Conservation (phyloP, 2,113 vertebrate genomes). For the Reinhardtius hippoglossoides region DNA sequence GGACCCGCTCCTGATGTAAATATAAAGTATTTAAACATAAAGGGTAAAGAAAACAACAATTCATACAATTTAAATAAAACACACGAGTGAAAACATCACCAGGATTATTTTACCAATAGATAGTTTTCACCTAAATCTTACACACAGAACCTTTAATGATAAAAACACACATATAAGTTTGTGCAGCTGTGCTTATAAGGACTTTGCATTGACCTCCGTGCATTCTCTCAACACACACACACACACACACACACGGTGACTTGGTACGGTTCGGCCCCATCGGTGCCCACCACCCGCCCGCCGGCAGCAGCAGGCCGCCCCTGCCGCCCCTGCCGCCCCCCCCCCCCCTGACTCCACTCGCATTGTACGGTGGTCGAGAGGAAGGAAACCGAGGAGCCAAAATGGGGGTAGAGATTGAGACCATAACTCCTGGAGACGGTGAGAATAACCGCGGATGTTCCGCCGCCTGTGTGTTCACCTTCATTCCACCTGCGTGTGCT, state of each 20-base stretch:
- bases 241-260: background rate
- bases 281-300: background rate
- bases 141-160: too few relatives aligned
- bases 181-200: too few relatives aligned
- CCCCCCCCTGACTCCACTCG: slow-evolving; percentile 52
- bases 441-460: slow-evolving; percentile 15
- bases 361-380: slow-evolving; percentile 36
- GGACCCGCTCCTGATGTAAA: too few relatives aligned
- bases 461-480: background rate
- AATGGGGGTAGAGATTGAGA: slow-evolving; percentile 92
- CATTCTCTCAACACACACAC: background rate
- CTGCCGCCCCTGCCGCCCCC: slow-evolving; percentile 33
- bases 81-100: too few relatives aligned
- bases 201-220: too few relatives aligned
- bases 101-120: too few relatives aligned
- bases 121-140: too few relatives aligned
- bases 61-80: too few relatives aligned
- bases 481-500: background rate
- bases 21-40: too few relatives aligned
- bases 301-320: slow-evolving; percentile 39
- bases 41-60: too few relatives aligned
- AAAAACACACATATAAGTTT: background rate
- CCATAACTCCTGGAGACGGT: slow-evolving; percentile 90
- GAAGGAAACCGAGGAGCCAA: slow-evolving; percentile 44
- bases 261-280: background rate